Evolutionary conservation across 2,113 vertebrate species (phyloP).

Genomic region (Grallaria varia): DNA sequence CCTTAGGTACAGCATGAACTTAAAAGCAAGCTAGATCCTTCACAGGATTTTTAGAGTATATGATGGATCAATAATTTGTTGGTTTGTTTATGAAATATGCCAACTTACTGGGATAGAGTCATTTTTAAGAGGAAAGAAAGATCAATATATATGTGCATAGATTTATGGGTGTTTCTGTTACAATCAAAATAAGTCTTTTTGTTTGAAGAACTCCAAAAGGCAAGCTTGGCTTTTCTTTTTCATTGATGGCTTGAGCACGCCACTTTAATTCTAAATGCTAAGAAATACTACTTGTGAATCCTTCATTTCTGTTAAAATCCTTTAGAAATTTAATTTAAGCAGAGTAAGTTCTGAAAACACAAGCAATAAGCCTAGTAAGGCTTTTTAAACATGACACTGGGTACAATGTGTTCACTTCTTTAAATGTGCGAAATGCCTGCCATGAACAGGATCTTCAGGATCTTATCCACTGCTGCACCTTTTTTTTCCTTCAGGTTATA

Average conservation of each 20-base stretch:
- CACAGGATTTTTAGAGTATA: constrained; percentile 78
- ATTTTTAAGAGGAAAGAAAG: constrained; percentile 82
- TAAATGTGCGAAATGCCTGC: not conserved
- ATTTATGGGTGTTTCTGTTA: constrained; percentile 83
- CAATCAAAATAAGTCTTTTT: constrained; percentile 78
- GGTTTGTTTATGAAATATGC: constrained; percentile 88
- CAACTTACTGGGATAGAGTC: constrained; percentile 80
- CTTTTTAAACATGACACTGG: not conserved
- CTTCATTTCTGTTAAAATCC: constrained; percentile 50
- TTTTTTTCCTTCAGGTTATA: not conserved
- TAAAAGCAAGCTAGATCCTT: constrained; percentile 80
- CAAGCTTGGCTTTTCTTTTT: constrained; percentile 58
- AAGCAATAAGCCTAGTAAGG: not conserved
- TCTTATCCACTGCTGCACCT: not conserved
- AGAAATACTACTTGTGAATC: constrained; percentile 28
- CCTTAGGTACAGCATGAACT: constrained; percentile 77
- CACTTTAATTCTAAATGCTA: constrained; percentile 42
- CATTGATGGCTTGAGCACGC: constrained; percentile 1
- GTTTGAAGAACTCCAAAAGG: constrained; percentile 68
- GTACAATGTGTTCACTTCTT: not conserved
- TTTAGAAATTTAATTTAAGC: constrained; percentile 42
- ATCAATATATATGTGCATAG: constrained; percentile 85
- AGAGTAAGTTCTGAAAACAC: constrained; percentile 12
- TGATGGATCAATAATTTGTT: constrained; percentile 84
- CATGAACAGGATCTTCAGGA: not conserved